phyloP scores from a whole-genome alignment of 1,140 invertebrate species.

The Nasonia vitripennis region DNA sequence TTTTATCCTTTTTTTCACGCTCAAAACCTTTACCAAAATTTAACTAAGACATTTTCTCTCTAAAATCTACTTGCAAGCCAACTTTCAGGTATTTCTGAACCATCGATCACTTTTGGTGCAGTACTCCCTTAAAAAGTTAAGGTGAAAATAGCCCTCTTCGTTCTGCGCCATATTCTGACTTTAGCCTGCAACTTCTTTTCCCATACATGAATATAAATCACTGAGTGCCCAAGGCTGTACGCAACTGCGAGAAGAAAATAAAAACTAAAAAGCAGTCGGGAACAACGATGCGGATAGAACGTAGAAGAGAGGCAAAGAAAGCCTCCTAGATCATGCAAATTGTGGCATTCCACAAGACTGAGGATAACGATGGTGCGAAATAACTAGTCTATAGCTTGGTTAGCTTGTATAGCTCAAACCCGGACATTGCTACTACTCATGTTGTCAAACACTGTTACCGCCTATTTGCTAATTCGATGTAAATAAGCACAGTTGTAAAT shows the following conservation, averaged over 20 bases:
- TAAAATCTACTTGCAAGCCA: no score
- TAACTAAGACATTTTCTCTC: no score
- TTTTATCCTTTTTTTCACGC: no score
- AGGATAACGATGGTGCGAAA: not conserved
- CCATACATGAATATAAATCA: constrained; percentile 15
- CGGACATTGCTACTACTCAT: not conserved
- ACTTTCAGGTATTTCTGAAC: no score
- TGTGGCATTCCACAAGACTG: not conserved
- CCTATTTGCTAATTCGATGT: not conserved
- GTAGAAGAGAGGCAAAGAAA: not conserved
- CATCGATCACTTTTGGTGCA: no score
- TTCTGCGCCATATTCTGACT: no score
- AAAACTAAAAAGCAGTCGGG: not conserved
- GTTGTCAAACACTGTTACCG: not conserved
- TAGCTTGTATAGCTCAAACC: not conserved
- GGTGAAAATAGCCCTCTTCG: not conserved
- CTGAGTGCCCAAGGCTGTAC: not conserved
- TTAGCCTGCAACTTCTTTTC: not conserved
- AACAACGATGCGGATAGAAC: not conserved
- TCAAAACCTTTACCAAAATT: no score
- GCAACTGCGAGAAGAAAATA: not conserved
- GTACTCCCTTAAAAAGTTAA: no score
- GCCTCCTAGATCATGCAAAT: constrained; percentile 21
- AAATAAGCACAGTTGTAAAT: not conserved
- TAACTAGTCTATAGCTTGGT: not conserved